These are phyloP conservation scores for Hipposideros larvatus DNA, from an alignment of 2,797 vertebrate genomes.

Conservation along the genomic window DNA sequence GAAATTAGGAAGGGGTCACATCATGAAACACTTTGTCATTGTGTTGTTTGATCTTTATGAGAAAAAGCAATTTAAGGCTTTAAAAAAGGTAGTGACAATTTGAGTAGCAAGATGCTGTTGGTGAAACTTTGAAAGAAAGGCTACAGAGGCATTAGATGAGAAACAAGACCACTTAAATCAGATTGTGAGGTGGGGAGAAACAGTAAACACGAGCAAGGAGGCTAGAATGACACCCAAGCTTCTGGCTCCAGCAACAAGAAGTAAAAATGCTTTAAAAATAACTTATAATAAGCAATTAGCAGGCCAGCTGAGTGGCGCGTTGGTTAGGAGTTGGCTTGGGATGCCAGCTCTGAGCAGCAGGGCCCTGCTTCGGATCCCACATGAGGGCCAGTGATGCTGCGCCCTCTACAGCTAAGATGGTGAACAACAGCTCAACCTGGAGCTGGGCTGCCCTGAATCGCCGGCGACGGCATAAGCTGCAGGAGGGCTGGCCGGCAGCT, in stretches of 20 bases:
- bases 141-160: background rate
- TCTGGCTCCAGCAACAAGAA: background rate
- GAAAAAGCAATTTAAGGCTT: slow-evolving; percentile 49
- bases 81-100: slow-evolving; percentile 11
- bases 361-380: too few relatives aligned
- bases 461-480: too few relatives aligned
- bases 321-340: too few relatives aligned
- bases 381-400: too few relatives aligned
- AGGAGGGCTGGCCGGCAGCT: too few relatives aligned
- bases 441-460: too few relatives aligned
- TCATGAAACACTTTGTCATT: background rate
- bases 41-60: background rate
- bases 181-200: background rate
- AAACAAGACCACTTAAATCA: background rate
- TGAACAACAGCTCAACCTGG: too few relatives aligned
- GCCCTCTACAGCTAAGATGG: too few relatives aligned
- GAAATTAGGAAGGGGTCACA: background rate
- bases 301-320: too few relatives aligned
- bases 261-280: slow-evolving; percentile 39
- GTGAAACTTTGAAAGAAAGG: background rate
- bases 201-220: background rate
- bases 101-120: background rate
- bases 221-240: background rate
- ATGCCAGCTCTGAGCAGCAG: too few relatives aligned
- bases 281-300: slow-evolving; percentile 18